phyloP scores from a whole-genome alignment of 2,797 vertebrate species.

The Hippocampus kuda region DNA sequence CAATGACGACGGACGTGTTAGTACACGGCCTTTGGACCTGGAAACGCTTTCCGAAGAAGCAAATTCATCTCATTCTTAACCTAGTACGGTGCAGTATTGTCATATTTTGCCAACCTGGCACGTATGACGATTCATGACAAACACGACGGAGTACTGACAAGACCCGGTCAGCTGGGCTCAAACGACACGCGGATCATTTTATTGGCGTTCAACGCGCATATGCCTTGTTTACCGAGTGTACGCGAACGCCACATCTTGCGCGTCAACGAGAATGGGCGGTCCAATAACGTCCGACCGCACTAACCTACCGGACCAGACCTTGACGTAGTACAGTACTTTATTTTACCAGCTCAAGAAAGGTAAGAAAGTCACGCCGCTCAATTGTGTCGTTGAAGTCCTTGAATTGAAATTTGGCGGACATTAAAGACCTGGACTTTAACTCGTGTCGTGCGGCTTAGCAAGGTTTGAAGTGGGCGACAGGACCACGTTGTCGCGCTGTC shows the following conservation, averaged over 20 bases:
- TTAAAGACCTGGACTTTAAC: not conserved
- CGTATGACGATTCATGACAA: not conserved
- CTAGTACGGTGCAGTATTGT: not conserved
- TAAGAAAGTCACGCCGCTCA: not conserved
- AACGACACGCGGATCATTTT: too few species aligned
- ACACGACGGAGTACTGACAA: not conserved
- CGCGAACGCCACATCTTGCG: not conserved
- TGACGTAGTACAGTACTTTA: not conserved
- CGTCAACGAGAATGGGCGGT: slow-evolving; percentile 4
- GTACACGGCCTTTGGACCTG: not conserved
- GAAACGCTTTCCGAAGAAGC: not conserved
- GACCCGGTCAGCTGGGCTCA: too few species aligned
- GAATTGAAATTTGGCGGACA: not conserved
- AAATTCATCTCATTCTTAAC: not conserved
- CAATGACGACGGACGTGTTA: not conserved
- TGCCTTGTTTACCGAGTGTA: not conserved
- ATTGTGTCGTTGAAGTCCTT: not conserved
- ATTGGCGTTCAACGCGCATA: not conserved
- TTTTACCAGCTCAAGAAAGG: not conserved
- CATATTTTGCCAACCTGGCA: not conserved
- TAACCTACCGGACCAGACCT: slow-evolving; percentile 1
- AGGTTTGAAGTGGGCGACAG: not conserved
- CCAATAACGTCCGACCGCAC: not conserved
- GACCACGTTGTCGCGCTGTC: not conserved
- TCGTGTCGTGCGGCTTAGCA: not conserved